Evolutionary conservation across 2,113 vertebrate genomes (phyloP), one percentile per base, ranked within the genome.

Genomic region (Serilophus lunatus): DNA sequence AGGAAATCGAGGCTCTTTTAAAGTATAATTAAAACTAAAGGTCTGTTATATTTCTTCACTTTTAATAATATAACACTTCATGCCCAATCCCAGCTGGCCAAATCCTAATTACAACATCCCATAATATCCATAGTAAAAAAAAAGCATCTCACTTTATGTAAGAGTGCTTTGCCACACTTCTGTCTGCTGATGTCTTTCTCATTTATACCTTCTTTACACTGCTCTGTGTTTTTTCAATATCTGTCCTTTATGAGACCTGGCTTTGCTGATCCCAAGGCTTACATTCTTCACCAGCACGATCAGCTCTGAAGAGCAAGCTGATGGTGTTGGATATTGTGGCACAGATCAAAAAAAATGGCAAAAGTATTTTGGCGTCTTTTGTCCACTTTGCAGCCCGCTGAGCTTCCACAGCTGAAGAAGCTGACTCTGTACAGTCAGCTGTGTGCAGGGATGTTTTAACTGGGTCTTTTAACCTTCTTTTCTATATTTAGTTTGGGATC

Each of bases 101-200:
- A 70, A 85, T 95, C 63, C 36, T 90, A 92, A 91, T 97, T 95
- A 85, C 71, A 93, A 47, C 59, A 88, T 88, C 76, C 29, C 63
- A n/a, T 94, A 45, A 87, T 92, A 91, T 88, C 45, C 15, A 6
- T 54, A 40, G 59, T 77, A 61, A 85, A 90, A 95, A 90, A 95
- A 88, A 92, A 88, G 29, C 33, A 68, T 49, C 91, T 78, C 31
- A 10, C 56, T 90, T 91, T 14, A 57, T 26, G 33, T 86, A 38
- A 24, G 63, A 65, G 38, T 53, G 42, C 75, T 90, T 72, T 74
- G 63, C 82, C 66, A 61, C 29, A 7, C 64, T 92, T 82, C 18
- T 51, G 7, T 49, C 86, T 75, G 18, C 35, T 47, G 28, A 14
- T n/a, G 28, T 59, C 70, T 85, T 78, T 86, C 57, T 93, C 50